Base-by-base conservation (phyloP, 37 sponge, comb jelly and placozoan genomes). In the Tethya wilhelma region DNA sequence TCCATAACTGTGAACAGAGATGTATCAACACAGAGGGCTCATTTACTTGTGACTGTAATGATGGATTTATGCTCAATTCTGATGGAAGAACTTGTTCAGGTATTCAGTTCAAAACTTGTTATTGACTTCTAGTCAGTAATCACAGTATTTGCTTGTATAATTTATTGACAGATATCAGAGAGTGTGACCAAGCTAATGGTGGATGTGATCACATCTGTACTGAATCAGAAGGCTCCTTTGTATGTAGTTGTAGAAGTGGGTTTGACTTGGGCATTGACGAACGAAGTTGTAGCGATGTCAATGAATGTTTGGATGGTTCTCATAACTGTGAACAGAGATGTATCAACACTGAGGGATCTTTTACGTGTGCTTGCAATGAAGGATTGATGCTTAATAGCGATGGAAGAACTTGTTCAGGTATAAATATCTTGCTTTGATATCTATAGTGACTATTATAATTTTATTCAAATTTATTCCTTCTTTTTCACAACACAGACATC, bases 1-100 rank as follows among this genome's bases (percentile, higher is more conserved):
- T 25, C 71, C 33, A 72, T 9, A 56, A 55, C 5, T 90, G 90
- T 67, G 33, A 63, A 7, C 84, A 83, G 25, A 32, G 45, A 2
- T 90, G 90, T 65, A 64, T 55, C 68, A 90, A 90, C 75, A 79
- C 75, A 23, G 79, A 60, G n/a, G 90, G 90, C 9, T 67, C 81
- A 36, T 90, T 80, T 57, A 57, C 69, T 6, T 90, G 90, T 49
- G 45, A 11, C 23, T 90, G 90, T 65, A 36, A 74, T 9, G 34
- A 19, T 43, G 90, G 90, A 17, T 90, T 78, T 41, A 70, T 9
- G 31, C 71, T 75, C 4, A 36, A 56, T 43, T 29, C 77, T 12
- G n/a, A n/a, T n/a, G n/a, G n/a, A n/a, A n/a, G n/a, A n/a, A n/a
- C n/a, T n/a, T n/a, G n/a, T n/a, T n/a, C n/a, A n/a, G n/a, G n/a